These are phyloP conservation scores for Schizaphis graminum DNA, from an alignment of 2,888 invertebrate species.

Conservation along the genomic window DNA sequence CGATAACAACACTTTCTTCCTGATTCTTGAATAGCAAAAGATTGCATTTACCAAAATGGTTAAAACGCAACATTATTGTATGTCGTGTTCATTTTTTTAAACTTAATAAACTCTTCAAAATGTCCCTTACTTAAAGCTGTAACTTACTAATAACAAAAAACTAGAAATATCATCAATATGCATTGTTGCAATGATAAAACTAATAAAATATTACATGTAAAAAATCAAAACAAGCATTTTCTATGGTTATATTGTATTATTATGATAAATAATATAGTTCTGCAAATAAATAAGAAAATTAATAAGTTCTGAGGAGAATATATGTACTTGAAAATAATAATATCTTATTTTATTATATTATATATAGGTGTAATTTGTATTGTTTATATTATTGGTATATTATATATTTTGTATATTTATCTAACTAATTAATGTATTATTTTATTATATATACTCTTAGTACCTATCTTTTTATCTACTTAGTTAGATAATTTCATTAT, in stretches of 20 bases:
- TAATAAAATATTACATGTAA: not conserved
- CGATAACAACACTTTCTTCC: not conserved
- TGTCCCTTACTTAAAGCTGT: not conserved
- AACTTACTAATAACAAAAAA: not conserved
- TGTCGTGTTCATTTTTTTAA: not conserved
- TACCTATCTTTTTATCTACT: too few species aligned
- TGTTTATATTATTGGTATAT: not conserved
- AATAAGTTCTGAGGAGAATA: not conserved
- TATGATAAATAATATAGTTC: not conserved
- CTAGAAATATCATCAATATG: not conserved
- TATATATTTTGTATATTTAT: not conserved
- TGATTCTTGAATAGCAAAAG: not conserved
- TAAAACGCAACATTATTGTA: not conserved
- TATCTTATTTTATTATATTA: not conserved
- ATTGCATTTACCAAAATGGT: not conserved
- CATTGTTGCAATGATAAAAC: not conserved
- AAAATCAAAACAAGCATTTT: not conserved
- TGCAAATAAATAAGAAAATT: not conserved
- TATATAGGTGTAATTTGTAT: not conserved
- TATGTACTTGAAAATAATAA: not conserved
- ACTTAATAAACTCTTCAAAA: not conserved
- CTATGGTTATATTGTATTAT: not conserved
- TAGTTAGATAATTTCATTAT: not conserved
- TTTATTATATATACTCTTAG: not conserved
- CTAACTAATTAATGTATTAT: not conserved